phyloP scores from a whole-genome alignment of 2,888 invertebrate genomes.

The Andrena dorsata region DNA sequence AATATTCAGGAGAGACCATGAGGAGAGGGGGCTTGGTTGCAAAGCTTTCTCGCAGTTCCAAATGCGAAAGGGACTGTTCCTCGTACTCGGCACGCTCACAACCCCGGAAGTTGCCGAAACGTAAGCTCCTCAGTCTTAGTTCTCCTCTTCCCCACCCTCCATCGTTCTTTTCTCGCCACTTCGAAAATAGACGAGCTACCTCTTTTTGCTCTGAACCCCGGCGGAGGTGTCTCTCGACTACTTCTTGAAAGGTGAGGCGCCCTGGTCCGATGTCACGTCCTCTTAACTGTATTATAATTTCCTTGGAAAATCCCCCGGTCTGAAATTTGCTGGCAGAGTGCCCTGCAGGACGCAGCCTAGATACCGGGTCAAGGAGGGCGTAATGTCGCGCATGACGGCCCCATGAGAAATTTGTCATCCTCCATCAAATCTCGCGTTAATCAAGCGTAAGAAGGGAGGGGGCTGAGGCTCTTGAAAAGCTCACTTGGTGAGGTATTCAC shows the following conservation, averaged over 20 bases:
- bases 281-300: constrained; percentile 69
- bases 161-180: constrained; percentile 11
- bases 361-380: constrained; percentile 47
- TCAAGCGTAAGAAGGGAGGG: constrained; percentile 35
- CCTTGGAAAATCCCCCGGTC: constrained; percentile 46
- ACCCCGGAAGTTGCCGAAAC: constrained; percentile 45
- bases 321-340: constrained; percentile 44
- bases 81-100: constrained; percentile 7
- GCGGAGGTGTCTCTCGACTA: constrained; percentile 5
- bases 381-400: constrained; percentile 37
- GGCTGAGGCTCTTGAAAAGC: constrained; percentile 4
- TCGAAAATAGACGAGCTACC: constrained; percentile 37
- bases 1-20: constrained; percentile 52
- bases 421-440: constrained; percentile 64
- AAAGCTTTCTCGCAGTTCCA: constrained; percentile 42
- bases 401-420: constrained; percentile 69
- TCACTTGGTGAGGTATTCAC: constrained; percentile 7
- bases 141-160: constrained; percentile 3
- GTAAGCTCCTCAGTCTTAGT: constrained; percentile 49
- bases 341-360: constrained; percentile 34
- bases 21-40: constrained; percentile 19
- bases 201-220: constrained; percentile 10
- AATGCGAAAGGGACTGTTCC: constrained; percentile 24
- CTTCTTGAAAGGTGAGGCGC: constrained; percentile 33
- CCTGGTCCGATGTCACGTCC: constrained; percentile 56